phyloP scores from a whole-genome alignment of 2,888 invertebrate species.

The Calliopum simillimum region DNA sequence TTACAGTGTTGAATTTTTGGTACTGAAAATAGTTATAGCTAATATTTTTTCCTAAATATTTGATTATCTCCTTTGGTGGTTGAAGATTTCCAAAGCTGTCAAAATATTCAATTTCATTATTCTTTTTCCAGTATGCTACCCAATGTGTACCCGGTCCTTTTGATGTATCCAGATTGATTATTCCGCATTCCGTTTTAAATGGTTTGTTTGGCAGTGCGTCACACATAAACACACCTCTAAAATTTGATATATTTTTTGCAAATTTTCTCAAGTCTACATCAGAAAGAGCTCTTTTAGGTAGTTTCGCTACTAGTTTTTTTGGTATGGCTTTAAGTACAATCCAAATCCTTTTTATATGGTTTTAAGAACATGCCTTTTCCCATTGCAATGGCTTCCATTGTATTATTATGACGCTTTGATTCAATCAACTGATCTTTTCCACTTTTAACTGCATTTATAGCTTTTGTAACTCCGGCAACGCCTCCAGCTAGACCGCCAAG shows the following conservation, averaged over 20 bases:
- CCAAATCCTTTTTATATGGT: slow-evolving; percentile 47
- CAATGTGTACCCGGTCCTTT: slow-evolving; percentile 57
- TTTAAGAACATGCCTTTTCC: slow-evolving; percentile 55
- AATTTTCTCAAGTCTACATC: slow-evolving; percentile 51
- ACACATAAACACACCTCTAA: slow-evolving; percentile 53
- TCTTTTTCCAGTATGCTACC: slow-evolving; percentile 58
- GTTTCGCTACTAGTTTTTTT: slow-evolving; percentile 52
- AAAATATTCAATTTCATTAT: slow-evolving; percentile 55
- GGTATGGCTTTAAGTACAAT: slow-evolving; percentile 29
- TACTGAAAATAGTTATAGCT: slow-evolving; percentile 52
- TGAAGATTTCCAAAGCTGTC: slow-evolving; percentile 61
- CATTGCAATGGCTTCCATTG: too few relatives aligned
- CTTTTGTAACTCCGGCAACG: slow-evolving; percentile 58
- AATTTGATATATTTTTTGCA: slow-evolving; percentile 33
- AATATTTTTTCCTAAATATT: slow-evolving; percentile 47
- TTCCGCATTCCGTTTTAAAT: slow-evolving; percentile 35
- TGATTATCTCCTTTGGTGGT: slow-evolving; percentile 54
- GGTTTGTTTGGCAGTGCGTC: slow-evolving; percentile 36
- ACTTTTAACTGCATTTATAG: slow-evolving; percentile 55
- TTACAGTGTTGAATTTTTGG: slow-evolving; percentile 49
- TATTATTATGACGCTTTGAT: slow-evolving; percentile 40
- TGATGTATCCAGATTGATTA: slow-evolving; percentile 50
- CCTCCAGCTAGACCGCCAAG: slow-evolving; percentile 54
- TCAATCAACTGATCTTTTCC: slow-evolving; percentile 55
- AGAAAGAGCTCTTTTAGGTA: slow-evolving; percentile 46